phyloP scores from a whole-genome alignment of 2,888 invertebrate species.

The Aporophyla lueneburgensis region DNA sequence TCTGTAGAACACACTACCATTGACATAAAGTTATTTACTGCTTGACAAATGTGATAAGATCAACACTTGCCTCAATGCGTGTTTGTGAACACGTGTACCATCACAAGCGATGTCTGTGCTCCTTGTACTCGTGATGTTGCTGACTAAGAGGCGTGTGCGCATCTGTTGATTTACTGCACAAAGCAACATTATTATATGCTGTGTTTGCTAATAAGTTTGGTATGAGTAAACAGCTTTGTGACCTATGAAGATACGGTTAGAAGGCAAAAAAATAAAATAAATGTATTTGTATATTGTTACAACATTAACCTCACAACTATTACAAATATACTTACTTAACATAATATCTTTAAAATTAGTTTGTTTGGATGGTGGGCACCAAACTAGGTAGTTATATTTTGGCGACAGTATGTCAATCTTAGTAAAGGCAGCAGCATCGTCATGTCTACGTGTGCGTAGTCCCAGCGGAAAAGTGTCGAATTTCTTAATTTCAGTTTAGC shows the following conservation, averaged over 20 bases:
- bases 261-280: not conserved
- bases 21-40: not conserved
- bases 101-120: conserved; percentile 8
- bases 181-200: not conserved
- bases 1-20: not conserved
- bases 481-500: no score
- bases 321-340: not conserved
- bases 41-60: conserved; percentile 10
- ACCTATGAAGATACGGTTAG: no score
- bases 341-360: not conserved
- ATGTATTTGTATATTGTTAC: not conserved
- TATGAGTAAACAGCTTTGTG: not conserved
- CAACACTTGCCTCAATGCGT: conserved; percentile 10
- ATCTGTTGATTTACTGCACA: conserved; percentile 14
- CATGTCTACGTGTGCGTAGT: no score
- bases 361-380: not conserved
- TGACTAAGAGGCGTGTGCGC: conserved; percentile 36
- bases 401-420: not conserved
- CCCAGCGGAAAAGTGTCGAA: no score
- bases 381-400: not conserved
- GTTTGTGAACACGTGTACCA: conserved; percentile 36
- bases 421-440: not conserved
- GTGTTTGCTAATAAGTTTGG: not conserved
- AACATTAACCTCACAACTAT: not conserved
- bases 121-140: not conserved